Percentiles rank a stretch among this genome's conserved stretches.
phyloP scores from a whole-genome alignment of 2,888 invertebrate species.

The Salpingus planirostris region DNA sequence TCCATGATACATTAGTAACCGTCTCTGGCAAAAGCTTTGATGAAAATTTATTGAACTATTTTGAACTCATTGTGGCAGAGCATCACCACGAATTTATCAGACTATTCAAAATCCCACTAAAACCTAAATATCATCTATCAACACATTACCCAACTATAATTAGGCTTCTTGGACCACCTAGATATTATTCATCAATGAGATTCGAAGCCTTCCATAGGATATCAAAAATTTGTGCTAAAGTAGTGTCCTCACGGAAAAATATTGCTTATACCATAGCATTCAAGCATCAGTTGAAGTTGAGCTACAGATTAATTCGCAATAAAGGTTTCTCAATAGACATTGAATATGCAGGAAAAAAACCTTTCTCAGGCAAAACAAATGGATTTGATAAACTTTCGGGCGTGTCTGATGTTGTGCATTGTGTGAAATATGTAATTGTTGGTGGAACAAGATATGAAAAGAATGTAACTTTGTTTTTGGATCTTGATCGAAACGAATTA shows the following conservation, averaged over 20 bases:
- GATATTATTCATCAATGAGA: not conserved
- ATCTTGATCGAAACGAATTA: too few species aligned
- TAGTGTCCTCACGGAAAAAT: not conserved
- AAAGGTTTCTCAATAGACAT: too few species aligned
- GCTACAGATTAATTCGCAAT: too few species aligned
- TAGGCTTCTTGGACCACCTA: not conserved
- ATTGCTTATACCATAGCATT: not conserved
- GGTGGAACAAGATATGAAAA: too few species aligned
- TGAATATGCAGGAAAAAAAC: too few species aligned
- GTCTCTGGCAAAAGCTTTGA: not conserved
- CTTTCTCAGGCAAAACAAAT: too few species aligned
- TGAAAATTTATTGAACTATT: not conserved
- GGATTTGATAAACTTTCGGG: too few species aligned
- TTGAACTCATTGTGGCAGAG: not conserved
- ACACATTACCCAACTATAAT: conserved; percentile 1
- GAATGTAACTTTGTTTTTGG: too few species aligned
- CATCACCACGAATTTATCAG: not conserved
- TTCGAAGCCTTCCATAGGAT: conserved; percentile 1
- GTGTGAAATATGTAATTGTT: too few species aligned
- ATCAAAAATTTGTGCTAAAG: not conserved
- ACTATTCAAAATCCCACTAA: not conserved
- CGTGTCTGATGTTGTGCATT: too few species aligned
- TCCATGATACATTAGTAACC: not conserved
- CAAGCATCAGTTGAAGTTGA: conserved; percentile 1
- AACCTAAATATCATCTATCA: conserved; percentile 1